These are phyloP conservation scores for Cryptoblepharus egeriae DNA, from an alignment of 2,797 vertebrate species.

Conservation along the genomic window DNA sequence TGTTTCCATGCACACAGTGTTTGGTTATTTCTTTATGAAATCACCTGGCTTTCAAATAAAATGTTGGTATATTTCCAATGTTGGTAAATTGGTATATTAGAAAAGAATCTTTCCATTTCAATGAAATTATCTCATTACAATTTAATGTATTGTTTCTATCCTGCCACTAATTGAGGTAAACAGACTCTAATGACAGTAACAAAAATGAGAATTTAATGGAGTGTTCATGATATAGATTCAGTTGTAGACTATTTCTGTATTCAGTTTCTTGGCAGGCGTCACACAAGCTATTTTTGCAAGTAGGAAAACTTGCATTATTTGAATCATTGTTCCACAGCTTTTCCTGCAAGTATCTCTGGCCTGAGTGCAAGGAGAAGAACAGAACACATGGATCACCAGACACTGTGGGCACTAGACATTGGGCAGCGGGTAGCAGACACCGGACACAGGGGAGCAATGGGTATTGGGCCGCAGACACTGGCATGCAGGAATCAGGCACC, in stretches of 20 bases:
- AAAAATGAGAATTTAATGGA: not conserved
- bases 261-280: not conserved
- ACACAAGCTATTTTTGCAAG: not conserved
- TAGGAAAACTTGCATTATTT: not conserved
- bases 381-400: no score
- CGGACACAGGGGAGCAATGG: no score
- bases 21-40: conserved; percentile 37
- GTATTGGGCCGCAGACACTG: no score
- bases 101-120: not conserved
- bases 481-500: no score
- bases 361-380: no score
- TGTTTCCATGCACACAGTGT: not conserved
- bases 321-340: not conserved
- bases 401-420: no score
- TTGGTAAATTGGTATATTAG: conserved; percentile 2
- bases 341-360: no score
- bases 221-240: not conserved
- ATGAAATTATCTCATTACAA: conserved; percentile 9
- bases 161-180: not conserved
- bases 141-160: not conserved
- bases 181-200: conserved; percentile 19
- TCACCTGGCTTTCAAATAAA: not conserved
- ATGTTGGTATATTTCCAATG: no score
- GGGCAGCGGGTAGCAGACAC: no score
- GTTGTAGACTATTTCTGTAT: not conserved